These are phyloP conservation scores for Eugnorisma glareosa DNA, from an alignment of 2,888 invertebrate genomes.

Conservation along the genomic window DNA sequence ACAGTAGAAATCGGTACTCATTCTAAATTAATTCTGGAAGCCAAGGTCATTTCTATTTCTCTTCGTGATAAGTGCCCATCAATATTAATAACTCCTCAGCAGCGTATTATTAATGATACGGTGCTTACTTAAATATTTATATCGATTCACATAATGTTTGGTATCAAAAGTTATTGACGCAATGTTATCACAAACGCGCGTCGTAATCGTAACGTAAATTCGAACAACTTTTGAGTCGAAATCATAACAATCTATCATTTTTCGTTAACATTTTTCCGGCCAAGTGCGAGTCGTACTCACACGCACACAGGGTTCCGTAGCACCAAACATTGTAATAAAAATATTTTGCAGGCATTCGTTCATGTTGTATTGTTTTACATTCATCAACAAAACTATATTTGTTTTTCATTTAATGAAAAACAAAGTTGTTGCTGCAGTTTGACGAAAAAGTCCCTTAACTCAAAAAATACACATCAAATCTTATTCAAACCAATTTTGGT, in stretches of 20 bases:
- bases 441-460: too few relatives aligned
- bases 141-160: neutral
- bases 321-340: too few relatives aligned
- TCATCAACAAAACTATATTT: too few relatives aligned
- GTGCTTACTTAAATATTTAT: slow-evolving; percentile 25
- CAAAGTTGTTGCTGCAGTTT: too few relatives aligned
- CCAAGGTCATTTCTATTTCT: neutral
- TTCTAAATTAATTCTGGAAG: slow-evolving; percentile 11
- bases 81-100: slow-evolving; percentile 41
- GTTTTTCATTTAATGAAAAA: too few relatives aligned
- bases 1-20: neutral
- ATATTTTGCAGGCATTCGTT: too few relatives aligned
- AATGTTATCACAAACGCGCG: neutral
- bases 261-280: neutral
- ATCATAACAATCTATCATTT: neutral
- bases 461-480: too few relatives aligned
- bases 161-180: slow-evolving; percentile 12
- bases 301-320: too few relatives aligned
- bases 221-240: neutral
- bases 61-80: slow-evolving; percentile 26
- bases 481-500: too few relatives aligned
- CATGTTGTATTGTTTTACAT: too few relatives aligned
- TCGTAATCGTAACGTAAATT: neutral
- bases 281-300: too few relatives aligned
- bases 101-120: slow-evolving; percentile 18